Evolutionary conservation across 2,888 invertebrate genomes (phyloP), one percentile per base, ranked within the genome.

Genomic region (Rhagophthalmus giganteus): DNA sequence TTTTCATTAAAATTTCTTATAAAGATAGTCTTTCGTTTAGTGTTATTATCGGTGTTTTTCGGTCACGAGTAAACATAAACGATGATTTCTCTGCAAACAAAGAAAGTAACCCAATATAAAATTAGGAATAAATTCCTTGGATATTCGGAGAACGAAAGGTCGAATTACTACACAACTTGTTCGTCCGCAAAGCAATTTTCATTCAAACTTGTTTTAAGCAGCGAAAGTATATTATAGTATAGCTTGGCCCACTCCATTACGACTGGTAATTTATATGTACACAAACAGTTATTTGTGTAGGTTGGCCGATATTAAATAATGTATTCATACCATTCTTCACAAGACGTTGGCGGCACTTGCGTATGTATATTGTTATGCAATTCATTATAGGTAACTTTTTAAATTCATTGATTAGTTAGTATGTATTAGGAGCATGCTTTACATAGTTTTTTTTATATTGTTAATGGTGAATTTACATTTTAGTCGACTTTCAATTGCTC

Each of bases 271-370:
- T 57, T 54, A 55, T 52, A 44, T 50, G 44, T 55, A n/a, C n/a
- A 46, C 32, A 55, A 38, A 55, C 51, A 45, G 47, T 44, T 44
- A 47, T 48, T 46, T 33, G 54, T 42, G 53, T 52, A 38, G 52
- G 58, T 37, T 44, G 55, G 13, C 42, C 44, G 49, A 53, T 58
- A 58, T 58, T 55, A 52, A 58, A 58, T 55, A 53, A 53, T 53
- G 46, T 53, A 50, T 55, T 58, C 58, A 53, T 54, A 46, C 54
- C 33, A 45, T 48, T 46, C 54, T 57, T 52, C 47, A 48, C 31
- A 39, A 31, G 26, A 47, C 47, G 55, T 55, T 58, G 53, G 58
- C 50, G 54, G 12, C 34, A 35, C 24, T 38, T 27, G 38, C 27
- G 38, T 38, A n/a, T 34, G 16, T 35, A n/a, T n/a, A 20, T 35